Evolutionary conservation across 2,113 vertebrate genomes (phyloP).

Genomic region (Bufo bufo): DNA sequence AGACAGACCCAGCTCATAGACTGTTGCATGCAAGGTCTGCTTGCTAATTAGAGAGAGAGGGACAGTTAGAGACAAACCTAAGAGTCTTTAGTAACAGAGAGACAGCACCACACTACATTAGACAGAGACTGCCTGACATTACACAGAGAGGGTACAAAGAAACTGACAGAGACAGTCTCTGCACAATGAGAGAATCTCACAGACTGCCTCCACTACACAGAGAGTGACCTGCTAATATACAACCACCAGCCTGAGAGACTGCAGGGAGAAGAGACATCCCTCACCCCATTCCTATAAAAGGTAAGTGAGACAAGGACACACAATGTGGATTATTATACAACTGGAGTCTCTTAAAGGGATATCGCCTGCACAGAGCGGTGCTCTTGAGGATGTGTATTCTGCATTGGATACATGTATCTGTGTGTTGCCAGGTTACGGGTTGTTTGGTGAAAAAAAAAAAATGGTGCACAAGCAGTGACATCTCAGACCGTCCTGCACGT

Average conservation of each 20-base stretch:
- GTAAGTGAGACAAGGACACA: background rate
- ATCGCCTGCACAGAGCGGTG: too few relatives aligned
- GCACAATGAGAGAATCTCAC: background rate
- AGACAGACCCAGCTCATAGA: background rate
- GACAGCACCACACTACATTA: background rate
- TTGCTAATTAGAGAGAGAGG: too few relatives aligned
- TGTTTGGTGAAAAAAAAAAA: background rate
- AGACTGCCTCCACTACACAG: background rate
- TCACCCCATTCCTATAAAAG: background rate
- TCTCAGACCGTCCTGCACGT: too few relatives aligned
- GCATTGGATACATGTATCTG: background rate
- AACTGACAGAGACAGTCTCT: background rate
- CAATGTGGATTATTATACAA: background rate
- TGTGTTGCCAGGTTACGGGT: background rate
- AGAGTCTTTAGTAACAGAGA: background rate
- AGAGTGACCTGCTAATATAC: background rate
- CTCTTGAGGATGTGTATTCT: background rate
- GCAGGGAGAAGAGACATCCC: background rate
- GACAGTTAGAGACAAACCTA: background rate
- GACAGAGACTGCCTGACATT: background rate
- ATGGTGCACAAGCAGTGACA: background rate
- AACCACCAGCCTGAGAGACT: background rate
- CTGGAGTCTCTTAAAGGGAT: background rate
- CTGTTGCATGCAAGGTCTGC: background rate
- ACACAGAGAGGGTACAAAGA: background rate